A percentile compares a stretch with the other conserved stretches of the same genome.
phyloP scores from a whole-genome alignment of 2,113 vertebrate genomes.

The Oreocharis arfaki region DNA sequence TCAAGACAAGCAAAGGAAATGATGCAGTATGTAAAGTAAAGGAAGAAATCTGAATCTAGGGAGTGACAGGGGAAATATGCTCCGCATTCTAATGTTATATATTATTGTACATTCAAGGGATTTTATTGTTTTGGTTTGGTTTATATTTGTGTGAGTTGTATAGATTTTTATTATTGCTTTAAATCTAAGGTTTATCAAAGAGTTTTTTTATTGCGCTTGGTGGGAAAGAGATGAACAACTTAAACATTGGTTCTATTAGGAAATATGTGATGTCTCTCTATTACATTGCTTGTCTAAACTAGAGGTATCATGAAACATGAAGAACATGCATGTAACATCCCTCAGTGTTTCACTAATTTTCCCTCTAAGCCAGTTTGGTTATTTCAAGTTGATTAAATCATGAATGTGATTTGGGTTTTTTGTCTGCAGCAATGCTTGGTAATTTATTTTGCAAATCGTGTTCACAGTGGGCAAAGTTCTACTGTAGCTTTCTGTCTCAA shows the following conservation, averaged over 20 bases:
- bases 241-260: not conserved
- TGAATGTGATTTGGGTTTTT: not conserved
- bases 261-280: not conserved
- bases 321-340: not conserved
- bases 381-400: not conserved
- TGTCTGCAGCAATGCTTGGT: not conserved
- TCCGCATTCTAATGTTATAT: not conserved
- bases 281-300: not conserved
- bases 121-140: not conserved
- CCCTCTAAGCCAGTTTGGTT: not conserved
- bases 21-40: not conserved
- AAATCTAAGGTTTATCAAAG: not conserved
- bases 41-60: not conserved
- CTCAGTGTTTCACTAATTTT: not conserved
- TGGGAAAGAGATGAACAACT: not conserved
- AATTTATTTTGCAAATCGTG: not conserved
- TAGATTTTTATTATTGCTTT: not conserved
- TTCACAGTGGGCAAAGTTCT: not conserved
- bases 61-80: not conserved
- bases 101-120: not conserved
- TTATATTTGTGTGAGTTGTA: not conserved
- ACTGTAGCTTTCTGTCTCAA: not conserved
- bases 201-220: not conserved
- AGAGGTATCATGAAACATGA: not conserved
- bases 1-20: not conserved